Conservation (phyloP, 1,140 invertebrate genomes). For the Lutraria rhynchaena region DNA sequence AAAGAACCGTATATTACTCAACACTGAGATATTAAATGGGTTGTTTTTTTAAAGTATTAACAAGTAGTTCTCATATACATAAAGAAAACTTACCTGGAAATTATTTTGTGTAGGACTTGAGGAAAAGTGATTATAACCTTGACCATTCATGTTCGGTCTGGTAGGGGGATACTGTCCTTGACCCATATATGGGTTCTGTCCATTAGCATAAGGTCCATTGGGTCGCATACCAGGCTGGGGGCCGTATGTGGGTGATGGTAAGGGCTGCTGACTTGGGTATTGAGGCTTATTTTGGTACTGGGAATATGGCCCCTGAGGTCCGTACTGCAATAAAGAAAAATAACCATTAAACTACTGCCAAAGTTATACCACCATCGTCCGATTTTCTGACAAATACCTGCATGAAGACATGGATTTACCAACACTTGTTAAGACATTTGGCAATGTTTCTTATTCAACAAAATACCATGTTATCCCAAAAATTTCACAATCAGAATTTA, state of each 20-base stretch:
- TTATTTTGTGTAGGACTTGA: constrained; percentile 54
- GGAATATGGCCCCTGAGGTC: constrained; percentile 64
- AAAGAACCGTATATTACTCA: no score
- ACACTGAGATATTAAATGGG: no score
- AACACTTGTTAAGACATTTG: no score
- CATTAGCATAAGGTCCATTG: constrained; percentile 73
- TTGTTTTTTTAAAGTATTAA: no score
- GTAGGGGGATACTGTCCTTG: constrained; percentile 70
- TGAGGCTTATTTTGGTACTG: constrained; percentile 74
- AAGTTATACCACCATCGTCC: no score
- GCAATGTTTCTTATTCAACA: no score
- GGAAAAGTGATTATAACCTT: constrained; percentile 55
- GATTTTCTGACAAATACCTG: no score
- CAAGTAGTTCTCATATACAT: no score
- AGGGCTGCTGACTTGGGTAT: constrained; percentile 79
- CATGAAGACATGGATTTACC: no score
- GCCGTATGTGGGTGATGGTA: constrained; percentile 79
- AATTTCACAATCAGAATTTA: no score
- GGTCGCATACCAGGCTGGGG: constrained; percentile 74
- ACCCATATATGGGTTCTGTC: constrained; percentile 74
- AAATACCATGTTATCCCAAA: no score
- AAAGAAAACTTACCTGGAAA: constrained; percentile 26
- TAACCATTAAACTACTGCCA: no score
- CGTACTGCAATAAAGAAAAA: constrained; percentile 59
- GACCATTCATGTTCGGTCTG: constrained; percentile 63